Base-by-base conservation (phyloP, 2,888 invertebrate genomes). In the Anoplius nigerrimus region DNA sequence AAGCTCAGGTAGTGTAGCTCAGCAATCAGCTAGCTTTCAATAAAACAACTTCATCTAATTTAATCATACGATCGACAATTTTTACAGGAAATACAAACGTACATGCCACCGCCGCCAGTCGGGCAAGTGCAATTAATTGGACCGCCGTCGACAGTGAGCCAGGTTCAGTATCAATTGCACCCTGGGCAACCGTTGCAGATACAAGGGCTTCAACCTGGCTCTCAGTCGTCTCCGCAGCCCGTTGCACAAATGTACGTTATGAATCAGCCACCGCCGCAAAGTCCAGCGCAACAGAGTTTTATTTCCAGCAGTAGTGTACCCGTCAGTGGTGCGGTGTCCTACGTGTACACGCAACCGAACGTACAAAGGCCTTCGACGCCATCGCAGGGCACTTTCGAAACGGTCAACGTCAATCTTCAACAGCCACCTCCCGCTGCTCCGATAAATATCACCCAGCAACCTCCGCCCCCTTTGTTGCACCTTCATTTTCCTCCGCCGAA, bases 241-340 rank as follows among this genome's bases (percentile, higher is more conserved):
- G 84, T 89, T 54, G 78, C 89, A 0, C 89, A 89, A 69, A 89
- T 89, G 85, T 89, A 88, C 57, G 87, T 88, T 4, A 85, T 89
- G 86, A 88, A 88, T 63, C 89, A 89, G 51, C 89, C 88, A 2
- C 86, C 87, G 0, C 86, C 88, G 0, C 83, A 86, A 46, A 81
- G 74, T 59, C 72, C 86, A 3, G 72, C 81, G 4, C 86, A 86
- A 53, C 85, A 84, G 48, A 83, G 79, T 53, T 85, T 83, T 27
- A 84, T 87, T 61, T 80, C 84, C 4, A 82, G 86, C 62, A 84
- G 82, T 62, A 82, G 79, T 34, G 84, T 81, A 2, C 74, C 84
- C 0, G 82, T 85, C 22, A 84, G 84, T 21, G 82, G 84, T 13
- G 83, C 87, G 0, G 87, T 88, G 18, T 88, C 88, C 6, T 88